phyloP scores from a whole-genome alignment of 2,888 invertebrate species.

The Caradrina kadenii region DNA sequence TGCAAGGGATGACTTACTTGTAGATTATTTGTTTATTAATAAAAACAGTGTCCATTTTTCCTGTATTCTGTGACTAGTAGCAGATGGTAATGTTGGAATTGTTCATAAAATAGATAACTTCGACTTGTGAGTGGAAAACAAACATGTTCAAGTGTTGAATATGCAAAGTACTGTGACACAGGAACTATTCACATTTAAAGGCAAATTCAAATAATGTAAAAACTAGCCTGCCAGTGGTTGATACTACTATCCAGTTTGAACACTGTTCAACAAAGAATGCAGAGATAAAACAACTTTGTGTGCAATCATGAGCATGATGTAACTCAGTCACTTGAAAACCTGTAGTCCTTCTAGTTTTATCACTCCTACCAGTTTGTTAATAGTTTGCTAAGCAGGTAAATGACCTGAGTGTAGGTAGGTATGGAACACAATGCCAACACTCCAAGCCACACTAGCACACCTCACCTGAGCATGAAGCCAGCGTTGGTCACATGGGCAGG shows the following conservation, averaged over 20 bases:
- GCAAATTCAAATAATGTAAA: constrained; percentile 51
- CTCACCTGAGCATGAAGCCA: constrained; percentile 73
- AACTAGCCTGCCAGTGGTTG: constrained; percentile 44
- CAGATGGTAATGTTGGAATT: constrained; percentile 21
- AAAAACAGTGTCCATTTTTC: constrained; percentile 45
- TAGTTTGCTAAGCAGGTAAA: constrained; percentile 68
- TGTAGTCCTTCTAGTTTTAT: constrained; percentile 68
- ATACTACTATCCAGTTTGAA: constrained; percentile 61
- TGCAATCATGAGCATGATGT: constrained; percentile 69
- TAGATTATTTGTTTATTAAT: constrained; percentile 56
- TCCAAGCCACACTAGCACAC: constrained; percentile 17
- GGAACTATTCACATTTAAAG: constrained; percentile 54
- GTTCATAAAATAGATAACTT: constrained; percentile 23
- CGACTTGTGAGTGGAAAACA: constrained; percentile 25
- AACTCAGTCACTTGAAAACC: constrained; percentile 67
- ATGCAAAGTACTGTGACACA: constrained; percentile 48
- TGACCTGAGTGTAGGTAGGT: constrained; percentile 64
- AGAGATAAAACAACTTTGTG: constrained; percentile 68
- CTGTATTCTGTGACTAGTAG: constrained; percentile 32
- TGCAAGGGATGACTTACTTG: constrained; percentile 40
- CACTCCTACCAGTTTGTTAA: constrained; percentile 67
- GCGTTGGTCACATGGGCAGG: constrained; percentile 65
- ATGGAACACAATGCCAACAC: constrained; percentile 54
- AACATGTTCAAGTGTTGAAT: constrained; percentile 43
- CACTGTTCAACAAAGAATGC: constrained; percentile 64